Evolutionary conservation across 2,888 invertebrate genomes (phyloP).

Genomic region (Pammene aurita): DNA sequence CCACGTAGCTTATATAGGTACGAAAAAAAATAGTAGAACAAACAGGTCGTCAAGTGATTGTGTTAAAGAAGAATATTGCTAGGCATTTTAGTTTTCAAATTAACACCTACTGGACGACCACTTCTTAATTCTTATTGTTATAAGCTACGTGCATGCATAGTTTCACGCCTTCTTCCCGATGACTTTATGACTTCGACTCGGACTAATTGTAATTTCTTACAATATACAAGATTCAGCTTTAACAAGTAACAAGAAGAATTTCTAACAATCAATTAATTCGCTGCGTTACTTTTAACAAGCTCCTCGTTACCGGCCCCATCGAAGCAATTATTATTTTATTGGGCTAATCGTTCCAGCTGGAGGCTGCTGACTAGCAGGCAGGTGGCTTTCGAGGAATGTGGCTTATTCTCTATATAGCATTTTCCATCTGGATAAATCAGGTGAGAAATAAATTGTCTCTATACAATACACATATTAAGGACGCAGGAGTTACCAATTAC

Average conservation of each 20-base stretch:
- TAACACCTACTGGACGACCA: too few species aligned
- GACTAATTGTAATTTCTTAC: too few species aligned
- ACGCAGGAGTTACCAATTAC: too few species aligned
- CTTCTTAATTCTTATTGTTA: too few species aligned
- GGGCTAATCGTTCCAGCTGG: conserved; percentile 18
- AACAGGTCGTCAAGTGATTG: too few species aligned
- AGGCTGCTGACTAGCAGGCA: conserved; percentile 4
- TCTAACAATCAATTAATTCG: conserved; percentile 28
- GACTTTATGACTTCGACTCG: too few species aligned
- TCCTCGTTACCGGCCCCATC: conserved; percentile 18
- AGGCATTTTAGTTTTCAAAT: too few species aligned
- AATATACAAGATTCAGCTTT: not conserved
- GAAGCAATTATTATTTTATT: conserved; percentile 35
- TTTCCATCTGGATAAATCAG: conserved; percentile 30
- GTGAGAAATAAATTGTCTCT: not conserved
- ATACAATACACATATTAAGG: not conserved
- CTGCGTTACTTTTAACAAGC: conserved; percentile 27
- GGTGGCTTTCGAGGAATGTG: conserved; percentile 18
- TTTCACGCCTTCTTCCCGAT: too few species aligned
- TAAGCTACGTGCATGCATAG: too few species aligned
- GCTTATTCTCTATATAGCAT: conserved; percentile 20
- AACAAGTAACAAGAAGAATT: not conserved
- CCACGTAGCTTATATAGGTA: too few species aligned
- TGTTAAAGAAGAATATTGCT: too few species aligned
- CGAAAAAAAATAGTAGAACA: too few species aligned